Evolutionary conservation across 2,113 vertebrate species (phyloP).

Genomic region (Calypte anna): DNA sequence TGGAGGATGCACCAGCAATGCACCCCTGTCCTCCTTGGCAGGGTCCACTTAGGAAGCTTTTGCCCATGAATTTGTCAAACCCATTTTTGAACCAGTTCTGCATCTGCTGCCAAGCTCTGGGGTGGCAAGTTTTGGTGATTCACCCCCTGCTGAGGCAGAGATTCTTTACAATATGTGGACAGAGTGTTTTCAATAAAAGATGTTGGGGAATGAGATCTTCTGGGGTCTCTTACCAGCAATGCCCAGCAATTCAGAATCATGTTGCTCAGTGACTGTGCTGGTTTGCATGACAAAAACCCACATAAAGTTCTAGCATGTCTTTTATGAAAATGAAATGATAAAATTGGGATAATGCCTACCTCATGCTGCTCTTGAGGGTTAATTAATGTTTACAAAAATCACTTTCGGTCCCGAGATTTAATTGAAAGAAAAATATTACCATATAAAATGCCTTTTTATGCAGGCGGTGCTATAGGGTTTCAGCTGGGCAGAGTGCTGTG

Average conservation of each 20-base stretch:
- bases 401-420: conserved; percentile 53
- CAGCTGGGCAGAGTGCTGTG: conserved; percentile 30
- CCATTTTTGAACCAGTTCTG: not conserved
- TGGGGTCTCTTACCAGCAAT: not conserved
- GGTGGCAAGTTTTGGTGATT: not conserved
- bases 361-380: conserved; percentile 51
- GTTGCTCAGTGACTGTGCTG: not conserved
- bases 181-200: not conserved
- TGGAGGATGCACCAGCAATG: not conserved
- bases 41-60: not conserved
- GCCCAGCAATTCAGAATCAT: not conserved
- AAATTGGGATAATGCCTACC: conserved; percentile 45
- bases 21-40: not conserved
- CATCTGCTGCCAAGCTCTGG: not conserved
- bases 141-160: not conserved
- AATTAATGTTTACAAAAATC: conserved; percentile 70
- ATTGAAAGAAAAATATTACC: conserved; percentile 65
- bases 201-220: not conserved
- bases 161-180: not conserved
- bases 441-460: conserved; percentile 41
- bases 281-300: not conserved
- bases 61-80: not conserved
- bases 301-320: not conserved
- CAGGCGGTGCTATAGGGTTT: conserved; percentile 21
- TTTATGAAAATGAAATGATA: conserved; percentile 50